Base-by-base conservation (phyloP, 37 sponge, comb jelly and placozoan genomes). In the Aplysina aerophoba region DNA sequence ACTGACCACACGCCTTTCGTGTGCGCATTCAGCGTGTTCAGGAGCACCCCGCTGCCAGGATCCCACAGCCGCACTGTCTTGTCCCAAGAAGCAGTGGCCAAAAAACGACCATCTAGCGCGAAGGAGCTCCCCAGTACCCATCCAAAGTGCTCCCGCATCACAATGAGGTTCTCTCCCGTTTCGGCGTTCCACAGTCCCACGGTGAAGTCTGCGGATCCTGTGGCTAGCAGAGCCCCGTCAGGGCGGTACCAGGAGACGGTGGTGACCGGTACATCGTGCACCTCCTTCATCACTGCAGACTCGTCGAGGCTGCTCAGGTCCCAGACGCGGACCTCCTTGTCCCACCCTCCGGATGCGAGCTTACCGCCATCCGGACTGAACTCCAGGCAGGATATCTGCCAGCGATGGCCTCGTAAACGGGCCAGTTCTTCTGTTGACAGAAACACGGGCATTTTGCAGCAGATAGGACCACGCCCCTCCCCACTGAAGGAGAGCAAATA, bases 71-170 rank as follows among this genome's bases (percentile, higher is more conserved):
- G 85, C 16, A 96, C 82, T 11, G 87, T 88, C 56, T 93, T 89
- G 82, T 96, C 97, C 94, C 94, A 96, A 2, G 94, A 96, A 0
- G 94, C 86, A 5, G 97, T 93, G 39, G 92, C 97, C 37, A 96
- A 79, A 6, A 91, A 74, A 0, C 82, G 54, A 22, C 88, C 90
- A 30, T 77, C 75, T 4, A 50, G 59, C 0, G 94, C 91, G 40
- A 96, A 95, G 21, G 72, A 74, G 15, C 38, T 69, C 30, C 84
- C 93, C 22, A 92, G 82, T 12, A 95, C 95, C 95, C 95, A 95
- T 3, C 95, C 95, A 63, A 61, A 74, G 56, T 92, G 93, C 3
- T 87, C 90, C 24, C 31, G 19, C 28, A 95, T 81, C 3, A 81
- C 57, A 41, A 65, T 24, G 6, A 95, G 66, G 33, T 78, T 72